Evolutionary conservation across 2,113 vertebrate species (phyloP).

Genomic region (Barnardius zonarius): DNA sequence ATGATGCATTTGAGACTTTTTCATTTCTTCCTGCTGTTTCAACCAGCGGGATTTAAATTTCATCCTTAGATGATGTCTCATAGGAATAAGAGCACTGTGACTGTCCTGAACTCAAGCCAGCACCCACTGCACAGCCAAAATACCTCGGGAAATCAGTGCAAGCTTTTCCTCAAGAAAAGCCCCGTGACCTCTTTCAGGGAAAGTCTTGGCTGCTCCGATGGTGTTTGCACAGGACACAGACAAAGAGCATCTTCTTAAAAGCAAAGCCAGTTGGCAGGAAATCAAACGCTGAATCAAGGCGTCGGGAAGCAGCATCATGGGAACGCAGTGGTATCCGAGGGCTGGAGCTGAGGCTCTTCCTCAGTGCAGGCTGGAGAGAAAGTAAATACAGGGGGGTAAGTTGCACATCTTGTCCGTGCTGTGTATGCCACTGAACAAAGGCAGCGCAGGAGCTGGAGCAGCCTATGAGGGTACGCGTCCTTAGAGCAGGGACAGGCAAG

Average conservation of each 20-base stretch:
- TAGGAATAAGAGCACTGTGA: background rate
- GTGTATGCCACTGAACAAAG: background rate
- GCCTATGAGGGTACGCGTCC: background rate
- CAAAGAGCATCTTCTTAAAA: constrained; percentile 34
- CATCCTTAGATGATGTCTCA: background rate
- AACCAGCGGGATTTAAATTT: background rate
- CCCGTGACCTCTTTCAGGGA: background rate
- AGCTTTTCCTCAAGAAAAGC: background rate
- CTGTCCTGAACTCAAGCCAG: background rate
- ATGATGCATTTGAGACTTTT: background rate
- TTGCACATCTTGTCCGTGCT: background rate
- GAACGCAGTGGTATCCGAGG: accelerated
- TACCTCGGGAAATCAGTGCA: background rate
- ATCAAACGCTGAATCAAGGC: background rate
- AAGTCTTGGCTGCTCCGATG: background rate
- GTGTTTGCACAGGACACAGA: constrained; percentile 17
- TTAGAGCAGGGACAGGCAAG: background rate
- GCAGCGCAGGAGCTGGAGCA: background rate
- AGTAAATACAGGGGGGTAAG: background rate
- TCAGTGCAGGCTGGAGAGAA: background rate
- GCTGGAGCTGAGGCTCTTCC: background rate
- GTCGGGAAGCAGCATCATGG: background rate
- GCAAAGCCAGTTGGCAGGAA: background rate
- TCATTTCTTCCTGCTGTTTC: background rate
- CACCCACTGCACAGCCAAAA: background rate